Evolutionary conservation across 2,888 invertebrate species (phyloP).

Genomic region (Drepana falcataria): DNA sequence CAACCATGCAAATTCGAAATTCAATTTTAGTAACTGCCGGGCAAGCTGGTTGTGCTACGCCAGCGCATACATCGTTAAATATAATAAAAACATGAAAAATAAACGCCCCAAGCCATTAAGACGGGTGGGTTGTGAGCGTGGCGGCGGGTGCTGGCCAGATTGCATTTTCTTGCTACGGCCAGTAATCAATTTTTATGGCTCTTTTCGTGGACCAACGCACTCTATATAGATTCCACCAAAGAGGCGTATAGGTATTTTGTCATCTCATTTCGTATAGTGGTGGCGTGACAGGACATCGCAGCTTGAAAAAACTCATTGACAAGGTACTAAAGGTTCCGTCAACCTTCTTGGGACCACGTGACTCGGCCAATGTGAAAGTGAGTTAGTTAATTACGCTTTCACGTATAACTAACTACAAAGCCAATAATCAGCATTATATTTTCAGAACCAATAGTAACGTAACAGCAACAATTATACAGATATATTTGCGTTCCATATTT

Average conservation of each 20-base stretch:
- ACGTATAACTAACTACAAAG: too few species aligned
- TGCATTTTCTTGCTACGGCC: constrained; percentile 71
- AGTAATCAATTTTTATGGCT: constrained; percentile 74
- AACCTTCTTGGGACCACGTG: too few species aligned
- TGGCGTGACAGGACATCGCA: too few species aligned
- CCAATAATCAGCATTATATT: too few species aligned
- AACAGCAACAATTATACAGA: too few species aligned
- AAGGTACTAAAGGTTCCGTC: too few species aligned
- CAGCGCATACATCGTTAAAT: constrained; percentile 31
- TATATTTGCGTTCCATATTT: too few species aligned
- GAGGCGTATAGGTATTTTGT: not conserved
- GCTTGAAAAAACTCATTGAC: too few species aligned
- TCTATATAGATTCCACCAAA: not conserved
- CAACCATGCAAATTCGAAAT: constrained; percentile 12
- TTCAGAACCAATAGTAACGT: too few species aligned
- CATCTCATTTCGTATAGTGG: too few species aligned
- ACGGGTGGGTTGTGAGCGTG: constrained; percentile 22
- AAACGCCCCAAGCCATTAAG: constrained; percentile 57
- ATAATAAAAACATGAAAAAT: constrained; percentile 58
- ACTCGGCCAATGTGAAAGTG: too few species aligned
- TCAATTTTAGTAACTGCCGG: constrained; percentile 17
- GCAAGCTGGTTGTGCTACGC: constrained; percentile 21
- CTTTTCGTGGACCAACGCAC: constrained; percentile 56
- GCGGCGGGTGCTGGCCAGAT: constrained; percentile 49
- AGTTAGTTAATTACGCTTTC: too few species aligned